phyloP scores from a whole-genome alignment of 2,113 vertebrate species.

The Rhea americana region DNA sequence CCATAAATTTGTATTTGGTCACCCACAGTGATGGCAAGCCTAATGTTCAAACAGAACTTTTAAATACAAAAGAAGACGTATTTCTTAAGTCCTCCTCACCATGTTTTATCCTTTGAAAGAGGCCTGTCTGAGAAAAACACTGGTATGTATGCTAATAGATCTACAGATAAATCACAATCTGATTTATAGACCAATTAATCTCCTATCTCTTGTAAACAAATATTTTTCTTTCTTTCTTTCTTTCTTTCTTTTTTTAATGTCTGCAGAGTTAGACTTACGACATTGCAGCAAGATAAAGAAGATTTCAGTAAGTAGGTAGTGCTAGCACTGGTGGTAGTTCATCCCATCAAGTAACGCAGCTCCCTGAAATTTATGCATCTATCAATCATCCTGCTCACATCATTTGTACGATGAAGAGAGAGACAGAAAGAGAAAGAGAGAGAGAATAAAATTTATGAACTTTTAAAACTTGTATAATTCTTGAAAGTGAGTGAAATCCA shows the following conservation, averaged over 20 bases:
- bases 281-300: not conserved
- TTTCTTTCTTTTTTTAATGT: not conserved
- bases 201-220: not conserved
- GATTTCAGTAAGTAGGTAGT: not conserved
- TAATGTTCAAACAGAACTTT: not conserved
- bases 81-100: not conserved
- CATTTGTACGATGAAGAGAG: not conserved
- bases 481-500: not conserved
- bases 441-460: not conserved
- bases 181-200: not conserved
- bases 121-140: not conserved
- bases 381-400: not conserved
- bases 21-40: not conserved
- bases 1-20: not conserved
- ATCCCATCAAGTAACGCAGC: not conserved
- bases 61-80: not conserved
- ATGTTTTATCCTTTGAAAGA: not conserved
- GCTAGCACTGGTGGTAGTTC: not conserved
- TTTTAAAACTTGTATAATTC: not conserved
- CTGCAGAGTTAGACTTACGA: not conserved
- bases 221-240: fast-evolving
- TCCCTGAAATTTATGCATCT: not conserved
- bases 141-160: not conserved
- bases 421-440: too few relatives aligned
- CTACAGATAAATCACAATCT: not conserved